Evolutionary conservation across 2,113 vertebrate genomes (phyloP).

Genomic region (Raja brachyura): DNA sequence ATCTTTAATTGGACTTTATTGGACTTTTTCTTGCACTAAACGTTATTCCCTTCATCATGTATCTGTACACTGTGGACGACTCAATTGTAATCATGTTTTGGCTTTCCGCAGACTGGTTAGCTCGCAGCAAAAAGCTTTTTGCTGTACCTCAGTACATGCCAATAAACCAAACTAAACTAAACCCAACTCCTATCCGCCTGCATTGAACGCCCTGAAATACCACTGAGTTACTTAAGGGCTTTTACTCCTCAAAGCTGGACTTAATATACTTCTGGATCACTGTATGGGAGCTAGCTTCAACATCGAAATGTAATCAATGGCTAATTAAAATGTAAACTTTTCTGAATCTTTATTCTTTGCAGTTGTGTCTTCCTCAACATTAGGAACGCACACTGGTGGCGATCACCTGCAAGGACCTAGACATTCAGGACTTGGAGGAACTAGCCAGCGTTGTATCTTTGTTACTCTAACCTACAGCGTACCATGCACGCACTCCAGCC

Average conservation of each 20-base stretch:
- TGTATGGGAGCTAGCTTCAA: not conserved
- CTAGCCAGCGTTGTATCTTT: not conserved
- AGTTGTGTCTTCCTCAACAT: not conserved
- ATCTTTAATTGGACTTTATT: too few species aligned
- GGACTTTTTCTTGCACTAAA: too few species aligned
- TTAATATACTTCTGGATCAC: not conserved
- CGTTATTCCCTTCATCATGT: too few species aligned
- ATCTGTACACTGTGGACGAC: too few species aligned
- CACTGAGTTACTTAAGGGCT: not conserved
- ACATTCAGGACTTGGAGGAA: not conserved
- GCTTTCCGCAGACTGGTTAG: too few species aligned
- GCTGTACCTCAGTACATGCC: too few species aligned
- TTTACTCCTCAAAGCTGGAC: not conserved
- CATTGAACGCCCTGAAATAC: not conserved
- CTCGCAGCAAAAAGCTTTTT: too few species aligned
- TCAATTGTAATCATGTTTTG: too few species aligned
- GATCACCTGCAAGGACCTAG: not conserved
- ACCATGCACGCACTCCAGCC: not conserved
- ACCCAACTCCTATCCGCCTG: too few species aligned
- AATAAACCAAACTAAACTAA: too few species aligned
- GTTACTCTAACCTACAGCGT: not conserved
- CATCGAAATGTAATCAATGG: not conserved
- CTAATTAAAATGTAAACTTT: not conserved
- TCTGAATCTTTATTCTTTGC: not conserved
- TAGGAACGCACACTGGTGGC: not conserved